Evolutionary conservation across 2,888 invertebrate species (phyloP).

Genomic region (Heteromurus nitidus): DNA sequence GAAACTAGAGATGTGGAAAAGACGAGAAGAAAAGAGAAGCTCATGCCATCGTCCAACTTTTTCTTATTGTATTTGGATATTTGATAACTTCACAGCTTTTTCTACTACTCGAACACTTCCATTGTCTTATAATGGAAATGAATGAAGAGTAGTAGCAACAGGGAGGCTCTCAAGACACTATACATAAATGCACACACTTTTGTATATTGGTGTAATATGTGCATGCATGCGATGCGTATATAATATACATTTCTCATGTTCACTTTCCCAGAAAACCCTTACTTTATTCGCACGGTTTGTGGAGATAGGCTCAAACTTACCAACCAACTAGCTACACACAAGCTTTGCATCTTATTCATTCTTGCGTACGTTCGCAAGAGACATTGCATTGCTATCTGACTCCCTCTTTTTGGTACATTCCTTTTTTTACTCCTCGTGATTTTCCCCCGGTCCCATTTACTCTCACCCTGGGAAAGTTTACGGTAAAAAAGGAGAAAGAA

Average conservation of each 20-base stretch:
- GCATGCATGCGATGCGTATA: too few relatives aligned
- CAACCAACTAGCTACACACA: too few relatives aligned
- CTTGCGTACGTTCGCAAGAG: too few relatives aligned
- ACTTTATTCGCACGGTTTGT: too few relatives aligned
- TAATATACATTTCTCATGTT: too few relatives aligned
- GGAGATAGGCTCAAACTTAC: too few relatives aligned
- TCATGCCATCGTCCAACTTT: not conserved
- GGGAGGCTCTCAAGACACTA: slow-evolving; percentile 43
- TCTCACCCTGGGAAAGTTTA: slow-evolving; percentile 4
- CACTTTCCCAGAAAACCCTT: too few relatives aligned
- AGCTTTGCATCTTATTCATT: too few relatives aligned
- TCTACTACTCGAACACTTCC: slow-evolving; percentile 10
- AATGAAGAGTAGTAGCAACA: slow-evolving; percentile 46
- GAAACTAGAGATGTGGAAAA: not conserved
- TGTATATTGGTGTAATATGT: too few relatives aligned
- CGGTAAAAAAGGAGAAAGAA: slow-evolving; percentile 23
- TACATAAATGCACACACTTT: too few relatives aligned
- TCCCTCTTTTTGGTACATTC: slow-evolving; percentile 11
- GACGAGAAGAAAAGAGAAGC: not conserved
- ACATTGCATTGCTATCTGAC: not conserved
- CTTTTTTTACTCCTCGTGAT: slow-evolving; percentile 27
- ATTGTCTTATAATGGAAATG: slow-evolving; percentile 44
- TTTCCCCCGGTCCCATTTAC: slow-evolving; percentile 18
- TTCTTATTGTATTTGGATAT: slow-evolving; percentile 43
- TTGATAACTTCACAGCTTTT: slow-evolving; percentile 39